Conservation (phyloP, 2,888 invertebrate genomes). For the Panzeria rudis region DNA sequence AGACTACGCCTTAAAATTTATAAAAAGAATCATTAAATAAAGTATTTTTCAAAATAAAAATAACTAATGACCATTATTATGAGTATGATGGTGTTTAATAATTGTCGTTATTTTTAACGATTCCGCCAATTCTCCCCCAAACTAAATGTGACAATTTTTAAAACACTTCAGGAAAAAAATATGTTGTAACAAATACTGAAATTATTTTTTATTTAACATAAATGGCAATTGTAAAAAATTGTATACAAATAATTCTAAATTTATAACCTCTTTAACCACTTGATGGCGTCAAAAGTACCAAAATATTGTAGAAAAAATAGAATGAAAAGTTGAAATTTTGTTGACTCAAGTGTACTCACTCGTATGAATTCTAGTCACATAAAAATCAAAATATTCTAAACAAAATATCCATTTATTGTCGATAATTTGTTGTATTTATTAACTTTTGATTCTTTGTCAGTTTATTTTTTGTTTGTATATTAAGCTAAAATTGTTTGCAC, state of each 20-base stretch:
- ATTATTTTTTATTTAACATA: not conserved
- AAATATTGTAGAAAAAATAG: slow-evolving; percentile 2
- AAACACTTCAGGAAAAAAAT: not conserved
- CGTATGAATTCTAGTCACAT: not conserved
- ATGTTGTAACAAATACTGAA: slow-evolving; percentile 4
- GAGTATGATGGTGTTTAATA: slow-evolving; percentile 38
- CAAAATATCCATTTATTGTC: slow-evolving; percentile 4
- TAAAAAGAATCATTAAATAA: slow-evolving; percentile 29
- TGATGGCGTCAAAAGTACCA: slow-evolving; percentile 17
- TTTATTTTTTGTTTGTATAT: not conserved
- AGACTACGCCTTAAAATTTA: slow-evolving; percentile 59
- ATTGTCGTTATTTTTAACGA: slow-evolving; percentile 40
- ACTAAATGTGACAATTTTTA: slow-evolving; percentile 34
- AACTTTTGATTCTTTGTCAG: not conserved
- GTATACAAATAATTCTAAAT: slow-evolving; percentile 3
- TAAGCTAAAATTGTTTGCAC: slow-evolving; percentile 4
- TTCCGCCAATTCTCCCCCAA: not conserved
- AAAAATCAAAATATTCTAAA: slow-evolving; percentile 2
- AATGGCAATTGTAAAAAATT: slow-evolving; percentile 12
- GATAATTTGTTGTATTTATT: not conserved
- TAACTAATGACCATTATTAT: slow-evolving; percentile 58
- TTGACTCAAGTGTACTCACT: not conserved
- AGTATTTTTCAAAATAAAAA: slow-evolving; percentile 35
- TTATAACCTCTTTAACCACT: not conserved
- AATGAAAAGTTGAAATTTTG: not conserved